Evolutionary conservation across 2,888 invertebrate species (phyloP), one percentile per base, ranked within the genome.

Genomic region (Buathra laborator): DNA sequence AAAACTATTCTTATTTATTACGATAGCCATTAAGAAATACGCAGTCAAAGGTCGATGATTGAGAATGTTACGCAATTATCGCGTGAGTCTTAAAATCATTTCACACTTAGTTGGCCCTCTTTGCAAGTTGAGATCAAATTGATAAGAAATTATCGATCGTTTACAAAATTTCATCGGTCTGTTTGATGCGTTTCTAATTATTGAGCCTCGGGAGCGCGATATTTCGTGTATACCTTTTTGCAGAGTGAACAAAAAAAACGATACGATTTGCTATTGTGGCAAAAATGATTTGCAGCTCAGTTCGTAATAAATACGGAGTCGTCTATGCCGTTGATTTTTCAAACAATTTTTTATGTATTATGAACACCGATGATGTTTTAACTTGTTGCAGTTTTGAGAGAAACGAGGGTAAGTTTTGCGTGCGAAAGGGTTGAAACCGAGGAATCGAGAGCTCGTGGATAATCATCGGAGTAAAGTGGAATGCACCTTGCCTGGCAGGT

Each of bases 401-500:
- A 29, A 24, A 59, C 12, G 48, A 12, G 48, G 48, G 9, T 48
- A 48, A 44, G 44, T 72, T 77, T 67, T 6, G 44, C 53, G 37
- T 37, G 37, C 51, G 46, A 66, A 74, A 62, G 70, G 70, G 66
- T 80, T 66, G 76, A 72, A 76, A 53, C 64, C 48, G 71, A 46
- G 66, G 43, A 67, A 46, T 44, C 48, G 53, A 32, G 51, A 70
- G 66, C 62, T 67, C 19, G 37, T 37, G 71, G 66, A 75, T 81
- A 81, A 84, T 80, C 84, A 79, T 81, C 74, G 59, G 71, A 72
- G 76, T 71, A 84, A 86, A 84, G 71, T 82, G 86, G 85, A 89
- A 89, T 87, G 86, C 84, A 86, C 83, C 85, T 87, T 81, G 84
- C 78, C 74, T 81, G 81, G 78, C 80, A 67, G 71, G 76, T 84